Evolutionary conservation across 2,113 vertebrate species (phyloP), one percentile per base, ranked within the genome.

Genomic region (Neogobius melanostomus): DNA sequence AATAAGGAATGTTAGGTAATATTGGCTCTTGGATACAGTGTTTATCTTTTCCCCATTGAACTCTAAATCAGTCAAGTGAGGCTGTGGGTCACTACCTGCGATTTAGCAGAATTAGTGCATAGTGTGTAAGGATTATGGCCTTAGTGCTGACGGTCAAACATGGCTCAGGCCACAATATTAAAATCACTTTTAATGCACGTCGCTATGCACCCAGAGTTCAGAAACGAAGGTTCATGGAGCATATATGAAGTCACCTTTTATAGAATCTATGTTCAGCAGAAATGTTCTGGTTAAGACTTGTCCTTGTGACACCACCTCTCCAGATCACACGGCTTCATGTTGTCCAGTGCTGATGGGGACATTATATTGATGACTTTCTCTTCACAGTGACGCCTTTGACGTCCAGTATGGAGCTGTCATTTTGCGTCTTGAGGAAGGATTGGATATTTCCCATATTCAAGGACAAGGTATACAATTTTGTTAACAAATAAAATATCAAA

Each of bases 371-470:
- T 56, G 47, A 72, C 0, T 66, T 64, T 44, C 15, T 0, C 75
- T 53, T 67, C 69, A 82, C 82, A 99, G 98, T 57, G 98, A 99
- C 82, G 94, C 97, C 48, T 99, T 99, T 87, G 98, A 99, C 74
- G 93, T 94, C 87, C 98, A 99, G 64, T 99, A 95, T 51, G 97
- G 98, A 69, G 93, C 96, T 0, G 97, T 98, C 43, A 94, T 99
- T 56, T 95, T 99, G 63, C 90, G 98, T 64, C 89, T 99, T 54
- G 92, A 94, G 75, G 98, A 99, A 80, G 98, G 98, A 11, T 90
- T 99, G 63, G 97, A 99, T 66, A 93, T 99, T 81, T 99, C 98
- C 75, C 98, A 98, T 69, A 97, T 98, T 87, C 96, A 98, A 88
- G 96, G 95, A 68, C 97, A 98, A 97, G 98, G 98, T 99, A 93